Evolutionary conservation across 1,140 invertebrate genomes (phyloP).

Genomic region (Heliothis virescens): DNA sequence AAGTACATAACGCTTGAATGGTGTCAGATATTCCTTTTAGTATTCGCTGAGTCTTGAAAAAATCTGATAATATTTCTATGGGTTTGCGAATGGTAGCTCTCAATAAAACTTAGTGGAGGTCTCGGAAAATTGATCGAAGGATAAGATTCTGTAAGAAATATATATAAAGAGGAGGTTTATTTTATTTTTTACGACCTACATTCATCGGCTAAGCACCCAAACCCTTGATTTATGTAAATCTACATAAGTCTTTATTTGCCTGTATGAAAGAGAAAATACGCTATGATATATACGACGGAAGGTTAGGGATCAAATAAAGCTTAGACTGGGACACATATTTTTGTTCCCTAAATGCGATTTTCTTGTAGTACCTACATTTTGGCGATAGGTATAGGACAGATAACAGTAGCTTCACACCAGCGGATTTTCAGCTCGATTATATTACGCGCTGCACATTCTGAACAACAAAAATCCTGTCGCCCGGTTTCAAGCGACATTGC

Average conservation of each 20-base stretch:
- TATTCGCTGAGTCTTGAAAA: conserved; percentile 45
- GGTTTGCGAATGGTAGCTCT: conserved; percentile 21
- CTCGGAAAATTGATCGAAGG: conserved; percentile 11
- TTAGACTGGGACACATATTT: too few species aligned
- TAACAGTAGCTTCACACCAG: too few species aligned
- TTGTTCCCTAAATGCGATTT: neutral
- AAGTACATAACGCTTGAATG: conserved; percentile 35
- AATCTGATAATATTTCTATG: conserved; percentile 45
- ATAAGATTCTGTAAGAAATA: conserved; percentile 17
- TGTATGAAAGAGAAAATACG: neutral
- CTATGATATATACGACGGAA: neutral
- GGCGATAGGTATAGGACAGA: too few species aligned
- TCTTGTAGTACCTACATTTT: neutral
- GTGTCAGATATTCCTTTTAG: conserved; percentile 43
- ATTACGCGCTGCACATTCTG: too few species aligned
- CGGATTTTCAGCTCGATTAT: too few species aligned
- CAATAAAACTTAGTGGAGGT: conserved; percentile 15
- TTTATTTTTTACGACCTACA: conserved; percentile 16
- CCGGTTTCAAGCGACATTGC: too few species aligned
- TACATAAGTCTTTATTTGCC: neutral
- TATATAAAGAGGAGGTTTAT: neutral
- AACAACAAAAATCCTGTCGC: too few species aligned
- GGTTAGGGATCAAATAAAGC: too few species aligned
- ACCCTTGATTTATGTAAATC: conserved; percentile 12
- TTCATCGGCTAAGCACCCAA: conserved; percentile 7